phyloP scores from a whole-genome alignment of 1,140 invertebrate genomes.

The Sycobia sp. region DNA sequence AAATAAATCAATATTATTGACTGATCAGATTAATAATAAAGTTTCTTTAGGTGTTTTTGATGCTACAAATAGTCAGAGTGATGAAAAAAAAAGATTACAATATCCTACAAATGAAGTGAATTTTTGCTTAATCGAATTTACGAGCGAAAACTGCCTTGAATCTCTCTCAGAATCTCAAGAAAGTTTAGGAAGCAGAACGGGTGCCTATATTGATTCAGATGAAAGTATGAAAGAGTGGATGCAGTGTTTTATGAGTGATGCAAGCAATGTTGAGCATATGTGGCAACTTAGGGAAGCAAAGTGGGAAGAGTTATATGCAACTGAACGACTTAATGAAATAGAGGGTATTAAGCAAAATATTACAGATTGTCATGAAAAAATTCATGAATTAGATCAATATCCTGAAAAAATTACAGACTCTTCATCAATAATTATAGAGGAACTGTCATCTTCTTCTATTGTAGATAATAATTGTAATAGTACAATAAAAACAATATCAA shows the following conservation, averaged over 20 bases:
- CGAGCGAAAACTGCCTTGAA: constrained; percentile 17
- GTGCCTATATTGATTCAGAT: constrained; percentile 15
- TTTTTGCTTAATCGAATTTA: constrained; percentile 36
- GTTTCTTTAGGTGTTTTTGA: not conserved
- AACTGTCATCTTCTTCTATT: not conserved
- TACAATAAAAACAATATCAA: too few relatives aligned
- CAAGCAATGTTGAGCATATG: constrained; percentile 32
- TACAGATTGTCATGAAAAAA: not conserved
- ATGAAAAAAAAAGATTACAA: not conserved
- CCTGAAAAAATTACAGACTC: too few relatives aligned
- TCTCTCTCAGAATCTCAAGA: not conserved
- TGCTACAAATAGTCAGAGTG: not conserved
- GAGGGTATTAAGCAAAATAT: constrained; percentile 20
- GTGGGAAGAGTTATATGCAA: constrained; percentile 31
- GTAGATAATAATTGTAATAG: too few relatives aligned
- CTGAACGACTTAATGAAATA: constrained; percentile 17
- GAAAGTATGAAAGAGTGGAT: constrained; percentile 13
- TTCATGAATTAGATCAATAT: not conserved
- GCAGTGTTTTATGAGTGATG: not conserved
- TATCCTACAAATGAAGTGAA: not conserved
- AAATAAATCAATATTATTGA: not conserved
- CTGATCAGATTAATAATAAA: not conserved
- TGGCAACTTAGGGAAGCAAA: constrained; percentile 36
- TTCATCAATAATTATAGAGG: not conserved
- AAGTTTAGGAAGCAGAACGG: constrained; percentile 8